Percentiles rank a stretch among this genome's conserved stretches.
Conservation (phyloP, 2,113 vertebrate genomes). For the Cebus imitator region DNA sequence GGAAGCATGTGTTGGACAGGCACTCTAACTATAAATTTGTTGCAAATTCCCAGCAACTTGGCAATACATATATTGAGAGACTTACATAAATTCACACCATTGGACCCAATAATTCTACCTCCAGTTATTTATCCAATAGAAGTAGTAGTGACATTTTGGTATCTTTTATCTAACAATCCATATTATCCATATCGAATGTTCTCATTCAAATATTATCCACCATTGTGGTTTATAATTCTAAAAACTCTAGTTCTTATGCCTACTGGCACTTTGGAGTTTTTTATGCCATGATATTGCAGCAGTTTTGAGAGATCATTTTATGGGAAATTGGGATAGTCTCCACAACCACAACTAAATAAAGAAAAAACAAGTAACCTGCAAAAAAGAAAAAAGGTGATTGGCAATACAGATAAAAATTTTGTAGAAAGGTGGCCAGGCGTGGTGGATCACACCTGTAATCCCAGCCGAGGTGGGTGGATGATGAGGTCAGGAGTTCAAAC, state of each 20-base stretch:
- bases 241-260: not conserved
- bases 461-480: no score
- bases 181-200: conserved; percentile 81
- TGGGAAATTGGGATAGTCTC: not conserved
- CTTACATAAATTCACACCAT: not conserved
- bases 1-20: not conserved
- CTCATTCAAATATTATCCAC: conserved; percentile 64
- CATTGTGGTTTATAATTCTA: not conserved
- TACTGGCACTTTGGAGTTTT: not conserved
- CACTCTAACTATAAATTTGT: not conserved
- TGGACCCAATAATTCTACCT: not conserved
- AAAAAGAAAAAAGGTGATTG: not conserved
- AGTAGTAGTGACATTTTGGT: conserved; percentile 92
- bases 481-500: no score
- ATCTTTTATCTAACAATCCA: conserved; percentile 92
- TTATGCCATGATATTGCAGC: not conserved
- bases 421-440: no score
- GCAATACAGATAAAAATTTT: not conserved
- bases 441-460: no score
- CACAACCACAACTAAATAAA: not conserved
- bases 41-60: not conserved
- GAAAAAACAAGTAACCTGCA: not conserved
- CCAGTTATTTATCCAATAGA: not conserved
- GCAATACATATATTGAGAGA: not conserved
- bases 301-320: not conserved